phyloP scores from a whole-genome alignment of 2,888 invertebrate species.

The Bursaphelenchus okinawaensis region DNA sequence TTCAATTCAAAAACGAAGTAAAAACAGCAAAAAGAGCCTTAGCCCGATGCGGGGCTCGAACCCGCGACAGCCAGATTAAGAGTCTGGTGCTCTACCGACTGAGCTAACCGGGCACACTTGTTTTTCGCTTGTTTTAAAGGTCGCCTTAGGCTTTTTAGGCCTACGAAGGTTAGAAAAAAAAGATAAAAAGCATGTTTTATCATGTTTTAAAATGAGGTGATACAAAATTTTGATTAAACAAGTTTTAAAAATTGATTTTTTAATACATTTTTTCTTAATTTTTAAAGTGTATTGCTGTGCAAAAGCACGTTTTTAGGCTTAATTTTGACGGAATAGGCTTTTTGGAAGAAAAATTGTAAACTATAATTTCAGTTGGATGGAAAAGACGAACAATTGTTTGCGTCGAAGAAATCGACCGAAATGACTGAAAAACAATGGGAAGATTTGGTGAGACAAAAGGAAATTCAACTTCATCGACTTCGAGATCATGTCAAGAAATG shows the following conservation, averaged over 20 bases:
- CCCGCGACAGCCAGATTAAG: conserved; percentile 52
- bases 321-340: no score
- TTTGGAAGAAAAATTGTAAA: no score
- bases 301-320: no score
- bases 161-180: no score
- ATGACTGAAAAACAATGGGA: conserved; percentile 12
- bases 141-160: no score
- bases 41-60: conserved; percentile 51
- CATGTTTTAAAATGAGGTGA: no score
- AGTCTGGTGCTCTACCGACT: conserved; percentile 55
- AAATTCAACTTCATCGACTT: conserved; percentile 25
- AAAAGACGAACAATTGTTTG: not conserved
- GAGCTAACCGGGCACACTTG: conserved; percentile 41
- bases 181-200: no score
- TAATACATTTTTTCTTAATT: not conserved
- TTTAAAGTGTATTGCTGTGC: no score
- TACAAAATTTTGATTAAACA: no score
- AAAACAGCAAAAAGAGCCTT: conserved; percentile 12
- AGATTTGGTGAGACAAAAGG: conserved; percentile 22
- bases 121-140: not conserved
- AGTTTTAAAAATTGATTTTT: no score
- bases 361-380: conserved; percentile 1
- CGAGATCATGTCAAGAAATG: conserved; percentile 15
- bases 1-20: no score
- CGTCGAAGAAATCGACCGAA: conserved; percentile 10